Conservation (phyloP, 2,888 invertebrate genomes). For the Zygogramma bicolorata region DNA sequence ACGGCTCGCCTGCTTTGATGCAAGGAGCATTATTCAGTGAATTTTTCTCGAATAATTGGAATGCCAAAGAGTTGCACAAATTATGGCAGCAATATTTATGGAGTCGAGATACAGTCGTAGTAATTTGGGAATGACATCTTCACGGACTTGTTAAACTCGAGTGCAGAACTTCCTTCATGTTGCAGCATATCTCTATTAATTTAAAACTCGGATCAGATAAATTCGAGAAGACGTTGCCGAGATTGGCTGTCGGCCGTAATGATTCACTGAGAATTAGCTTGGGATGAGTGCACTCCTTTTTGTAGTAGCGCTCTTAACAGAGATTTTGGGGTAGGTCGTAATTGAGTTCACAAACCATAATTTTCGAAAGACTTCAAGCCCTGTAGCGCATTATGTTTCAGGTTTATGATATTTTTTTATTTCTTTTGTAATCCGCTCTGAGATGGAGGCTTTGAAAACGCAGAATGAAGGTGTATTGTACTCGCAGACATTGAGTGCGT, state of each 20-base stretch:
- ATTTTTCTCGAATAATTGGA: neutral
- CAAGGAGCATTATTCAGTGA: neutral
- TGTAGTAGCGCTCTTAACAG: neutral
- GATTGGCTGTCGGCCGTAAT: conserved; percentile 25
- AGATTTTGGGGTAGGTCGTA: neutral
- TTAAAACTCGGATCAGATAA: conserved; percentile 42
- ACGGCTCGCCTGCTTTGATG: too few species aligned
- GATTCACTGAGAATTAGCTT: conserved; percentile 14
- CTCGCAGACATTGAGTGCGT: too few species aligned
- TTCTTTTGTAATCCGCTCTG: too few species aligned
- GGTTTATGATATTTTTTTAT: neutral
- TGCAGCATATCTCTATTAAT: conserved; percentile 43
- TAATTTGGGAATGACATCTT: conserved; percentile 37
- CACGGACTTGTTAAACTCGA: conserved; percentile 32
- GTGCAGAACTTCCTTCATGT: conserved; percentile 39
- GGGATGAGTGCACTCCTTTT: conserved; percentile 14
- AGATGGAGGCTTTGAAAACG: too few species aligned
- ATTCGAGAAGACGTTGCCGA: conserved; percentile 35
- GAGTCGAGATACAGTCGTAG: conserved; percentile 23
- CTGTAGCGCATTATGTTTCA: neutral
- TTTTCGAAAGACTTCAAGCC: neutral
- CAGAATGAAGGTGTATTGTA: too few species aligned
- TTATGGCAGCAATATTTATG: neutral
- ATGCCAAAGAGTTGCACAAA: neutral
- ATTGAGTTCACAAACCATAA: neutral